Evolutionary conservation across 2,888 invertebrate species (phyloP), one percentile per base, ranked within the genome.

Genomic region (Ommatoiulus sabulosus): DNA sequence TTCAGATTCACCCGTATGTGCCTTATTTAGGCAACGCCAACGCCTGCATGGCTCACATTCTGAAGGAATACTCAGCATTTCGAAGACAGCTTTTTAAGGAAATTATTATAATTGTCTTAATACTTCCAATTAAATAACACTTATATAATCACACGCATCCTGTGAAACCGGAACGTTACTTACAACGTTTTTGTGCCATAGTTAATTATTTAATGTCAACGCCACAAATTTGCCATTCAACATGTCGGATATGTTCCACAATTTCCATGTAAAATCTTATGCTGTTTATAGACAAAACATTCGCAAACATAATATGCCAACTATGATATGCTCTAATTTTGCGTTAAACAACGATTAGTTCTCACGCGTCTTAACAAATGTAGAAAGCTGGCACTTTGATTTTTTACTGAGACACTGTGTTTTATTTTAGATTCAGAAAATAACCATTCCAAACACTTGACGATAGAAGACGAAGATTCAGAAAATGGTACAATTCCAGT

Each of bases 121-220:
- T 80, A 35, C 35, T 43, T 35, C 3, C 80, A 80, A 80, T 80
- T 80, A 80, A 10, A 80, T 24, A 80, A 80, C 80, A 15, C 35
- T 80, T 80, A 35, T 80, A 35, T 80, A 35, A 80, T 80, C 35
- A 80, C 80, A 80, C 80, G 12, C 80, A 24, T 80, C 80, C 80
- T 80, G 80, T 80, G 12, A 80, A 80, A 80, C 12, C 15, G 80
- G 15, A 80, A 15, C 4, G 24, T 80, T 24, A 2, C 15, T 43
- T 80, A 10, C 72, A 8, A 72, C 8, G 0, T 48, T 2, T 48
- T 7, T 48, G 48, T 48, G 48, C 48, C 48, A 0, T 3, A 52
- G 35, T 35, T 35, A 35, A 35, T 35, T 43, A 35, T 35, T 80
- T 43, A 80, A 80, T 12, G 10, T 35, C 80, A 80, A 6, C 52